Base-by-base conservation (phyloP, 1,140 invertebrate species). In the Anastrepha obliqua region DNA sequence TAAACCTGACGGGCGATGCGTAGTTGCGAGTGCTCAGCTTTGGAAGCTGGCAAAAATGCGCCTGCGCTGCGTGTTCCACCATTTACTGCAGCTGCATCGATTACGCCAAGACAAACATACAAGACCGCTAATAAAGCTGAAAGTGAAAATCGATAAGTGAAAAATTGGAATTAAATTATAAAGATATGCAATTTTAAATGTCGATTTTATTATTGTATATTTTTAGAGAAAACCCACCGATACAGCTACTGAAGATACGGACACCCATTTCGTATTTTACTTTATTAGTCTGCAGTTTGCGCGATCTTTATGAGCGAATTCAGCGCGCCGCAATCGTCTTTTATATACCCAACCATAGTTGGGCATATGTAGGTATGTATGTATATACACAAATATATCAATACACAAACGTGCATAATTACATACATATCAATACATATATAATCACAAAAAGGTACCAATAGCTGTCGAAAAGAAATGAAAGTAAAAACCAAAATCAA, bases 261-360 rank as follows among this genome's bases (percentile, higher is more conserved):
- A 59, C 85, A 86, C 58, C 55, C 85, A 86, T 86, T 86, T 86
- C 59, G 42, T n/a, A 60, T 86, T 86, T 62, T 86, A 47, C 58
- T 86, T 62, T 62, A 29, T 60, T 29, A 55, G 55, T 60, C 55
- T 60, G 39, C 55, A 86, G 59, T 59, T 59, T 62, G 29, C 29
- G 85, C 85, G 85, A 62, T 44, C 85, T 86, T 86, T 86, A 86
- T 86, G 85, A 86, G 85, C 85, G 59, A 60, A 86, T 86, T 86
- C 59, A 62, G 59, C 85, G 85, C 29, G 44, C 11, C 51, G 51
- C n/a, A 9, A 51, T 9, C 15, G 55, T 62, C 42, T 62, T 86
- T 60, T 86, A 86, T 81, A 81, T 81, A 55, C n/a, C 74, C 74
- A 81, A 15, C 17, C 51, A 58, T 81, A n/a, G 17, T n/a, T 44